Base-by-base conservation (phyloP, 2,888 invertebrate genomes). In the Lochmaea capreae region DNA sequence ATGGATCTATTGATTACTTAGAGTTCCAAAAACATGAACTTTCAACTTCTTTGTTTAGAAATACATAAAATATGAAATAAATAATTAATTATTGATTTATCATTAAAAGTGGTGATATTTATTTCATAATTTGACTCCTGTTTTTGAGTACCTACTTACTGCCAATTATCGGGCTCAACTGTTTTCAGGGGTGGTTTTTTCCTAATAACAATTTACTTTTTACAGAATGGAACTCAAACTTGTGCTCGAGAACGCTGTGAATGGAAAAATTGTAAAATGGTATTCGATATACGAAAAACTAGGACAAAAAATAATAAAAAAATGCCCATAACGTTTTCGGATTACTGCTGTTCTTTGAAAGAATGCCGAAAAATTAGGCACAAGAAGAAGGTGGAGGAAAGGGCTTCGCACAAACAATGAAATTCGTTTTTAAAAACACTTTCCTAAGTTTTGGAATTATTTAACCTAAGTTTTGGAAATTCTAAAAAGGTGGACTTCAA, bases 231-330 rank as follows among this genome's bases (percentile, higher is more conserved):
- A 68, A 92, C 91, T 82, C 92, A 94, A 74, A 93, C 91, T 74
- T 97, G 96, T 86, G 92, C 93, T 79, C 90, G 95, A 77, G 94
- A 94, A 84, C 91, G 93, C n/a, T 95, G 95, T 87, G 91, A 93
- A n/a, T 90, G 92, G 73, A 90, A 91, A 54, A 90, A 92, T 76
- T 94, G 94, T 87, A 91, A 90, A 78, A 89, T 88, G 78, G 88
- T 86, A 83, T 86, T 84, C 72, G 86, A 84, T 79, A 87, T 86
- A 83, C 74, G 72, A 16, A 75, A 73, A 46, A 68, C 67, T 42
- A 49, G 59, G 9, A 65, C 73, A 52, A 65, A 65, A 22, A 87
- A 84, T 82, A 87, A 83, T 77, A 86, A 86, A 89, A 83, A 88
- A 90, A 86, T 81, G 80, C 89, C 89, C 83, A 88, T 88, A 63